Base-by-base conservation (phyloP, 2,888 invertebrate species). In the Sphinx pinastri region DNA sequence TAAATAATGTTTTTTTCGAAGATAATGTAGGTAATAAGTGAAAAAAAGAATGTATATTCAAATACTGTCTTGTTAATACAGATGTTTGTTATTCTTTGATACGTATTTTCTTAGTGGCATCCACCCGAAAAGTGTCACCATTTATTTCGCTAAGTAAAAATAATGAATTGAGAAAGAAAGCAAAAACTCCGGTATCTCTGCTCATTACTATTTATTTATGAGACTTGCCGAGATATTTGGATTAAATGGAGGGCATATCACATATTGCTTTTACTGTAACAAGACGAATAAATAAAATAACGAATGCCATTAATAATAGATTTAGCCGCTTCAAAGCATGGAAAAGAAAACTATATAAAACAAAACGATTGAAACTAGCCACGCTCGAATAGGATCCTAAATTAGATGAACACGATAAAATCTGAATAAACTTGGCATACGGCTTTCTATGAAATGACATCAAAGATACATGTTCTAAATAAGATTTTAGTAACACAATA, bases 391-490 rank as follows among this genome's bases (percentile, higher is more conserved):
- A 63, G 49, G 45, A 47, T 63, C n/a, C 66, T 63, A 63, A 72
- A 69, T 72, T 72, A 57, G 60, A 57, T 49, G 55, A 13, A 67
- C 67, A 63, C 60, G 69, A 71, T 70, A 60, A 45, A 52, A 54
- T 63, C 47, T 68, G 68, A 72, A 68, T 69, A 59, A 59, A 45
- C 19, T 72, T 68, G 57, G 59, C 51, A 59, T 59, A 16, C 13
- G 52, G 25, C 55, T 66, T 51, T 54, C 52, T 70, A 12, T 68
- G 58, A 69, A 68, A 67, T 59, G 70, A 70, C 67, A 72, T 72
- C 70, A 70, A 72, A 72, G 59, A 52, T 47, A n/a, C 19, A 12
- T 57, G 31, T 16, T 49, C 66, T 67, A 70, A 67, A 70, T 67
- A 70, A 49, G 14, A 14, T 25, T 69, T 69, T 67, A 49, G 13